Evolutionary conservation across 2,888 invertebrate genomes (phyloP).

Genomic region (Drosophila putrida): DNA sequence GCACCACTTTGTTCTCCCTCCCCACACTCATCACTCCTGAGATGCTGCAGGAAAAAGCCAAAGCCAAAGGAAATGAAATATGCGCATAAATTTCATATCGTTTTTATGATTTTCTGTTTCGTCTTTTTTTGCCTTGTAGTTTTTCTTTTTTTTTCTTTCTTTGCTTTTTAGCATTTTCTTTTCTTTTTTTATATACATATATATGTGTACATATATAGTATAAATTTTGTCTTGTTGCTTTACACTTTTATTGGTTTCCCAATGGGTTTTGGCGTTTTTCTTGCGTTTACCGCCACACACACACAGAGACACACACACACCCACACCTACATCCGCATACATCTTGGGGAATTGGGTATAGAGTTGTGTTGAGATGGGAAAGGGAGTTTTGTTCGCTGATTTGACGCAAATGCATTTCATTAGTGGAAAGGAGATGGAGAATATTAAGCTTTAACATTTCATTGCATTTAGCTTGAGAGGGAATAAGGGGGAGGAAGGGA

Average conservation of each 20-base stretch:
- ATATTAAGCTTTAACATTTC: slow-evolving; percentile 64
- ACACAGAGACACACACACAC: slow-evolving; percentile 9
- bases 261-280: slow-evolving; percentile 54
- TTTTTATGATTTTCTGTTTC: slow-evolving; percentile 76
- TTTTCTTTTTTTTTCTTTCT: slow-evolving; percentile 36
- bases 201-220: background rate
- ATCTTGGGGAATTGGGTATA: slow-evolving; percentile 38
- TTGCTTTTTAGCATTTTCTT: slow-evolving; percentile 4
- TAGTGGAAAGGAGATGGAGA: slow-evolving; percentile 40
- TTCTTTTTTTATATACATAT: slow-evolving; percentile 12
- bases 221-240: slow-evolving; percentile 48
- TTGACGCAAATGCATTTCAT: slow-evolving; percentile 64
- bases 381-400: slow-evolving; percentile 45
- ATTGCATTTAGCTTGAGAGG: slow-evolving; percentile 47
- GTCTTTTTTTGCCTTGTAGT: slow-evolving; percentile 55
- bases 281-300: slow-evolving; percentile 38
- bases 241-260: slow-evolving; percentile 74
- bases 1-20: background rate
- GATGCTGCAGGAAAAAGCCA: slow-evolving; percentile 38
- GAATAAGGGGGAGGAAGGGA: background rate
- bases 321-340: background rate
- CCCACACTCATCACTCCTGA: background rate
- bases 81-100: slow-evolving; percentile 81
- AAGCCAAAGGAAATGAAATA: slow-evolving; percentile 75
- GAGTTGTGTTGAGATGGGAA: background rate